phyloP scores from a whole-genome alignment of 1,140 invertebrate species.

The Eulimnadia texana region DNA sequence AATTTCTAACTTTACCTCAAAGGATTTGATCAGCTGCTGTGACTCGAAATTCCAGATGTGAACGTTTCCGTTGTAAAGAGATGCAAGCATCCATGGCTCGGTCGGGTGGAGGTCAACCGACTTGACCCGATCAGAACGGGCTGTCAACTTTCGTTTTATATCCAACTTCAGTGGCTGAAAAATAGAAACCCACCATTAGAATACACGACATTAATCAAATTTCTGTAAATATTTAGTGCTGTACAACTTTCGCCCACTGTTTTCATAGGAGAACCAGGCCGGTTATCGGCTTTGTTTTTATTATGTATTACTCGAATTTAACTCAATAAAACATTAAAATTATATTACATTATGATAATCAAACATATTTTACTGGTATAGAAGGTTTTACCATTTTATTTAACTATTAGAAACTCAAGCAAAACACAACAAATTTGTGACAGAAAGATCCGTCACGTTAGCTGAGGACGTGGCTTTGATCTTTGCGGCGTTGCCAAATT shows the following conservation, averaged over 20 bases:
- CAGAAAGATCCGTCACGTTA: background rate
- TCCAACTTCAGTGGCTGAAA: conserved; percentile 83
- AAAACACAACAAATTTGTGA: too few species aligned
- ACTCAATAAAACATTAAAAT: too few species aligned
- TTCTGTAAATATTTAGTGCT: background rate
- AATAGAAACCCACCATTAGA: conserved; percentile 6
- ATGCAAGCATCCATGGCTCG: conserved; percentile 96
- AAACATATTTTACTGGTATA: too few species aligned
- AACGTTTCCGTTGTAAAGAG: conserved; percentile 95
- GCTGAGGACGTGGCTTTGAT: background rate
- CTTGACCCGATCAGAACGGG: conserved; percentile 94
- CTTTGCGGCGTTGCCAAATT: background rate
- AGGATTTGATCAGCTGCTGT: conserved; percentile 82
- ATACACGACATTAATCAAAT: background rate
- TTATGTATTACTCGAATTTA: too few species aligned
- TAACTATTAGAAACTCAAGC: too few species aligned
- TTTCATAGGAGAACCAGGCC: too few species aligned
- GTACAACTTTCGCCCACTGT: background rate
- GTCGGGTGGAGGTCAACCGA: conserved; percentile 92
- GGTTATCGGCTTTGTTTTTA: too few species aligned
- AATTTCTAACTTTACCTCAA: conserved; percentile 44
- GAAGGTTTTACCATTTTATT: too few species aligned
- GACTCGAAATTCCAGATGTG: conserved; percentile 99
- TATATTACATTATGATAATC: too few species aligned
- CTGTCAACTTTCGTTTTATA: conserved; percentile 93